These are phyloP conservation scores for Catostylus mosaicus DNA, from an alignment of 30 jellyfish, hydroid and myxozoan genomes.

Conservation along the genomic window DNA sequence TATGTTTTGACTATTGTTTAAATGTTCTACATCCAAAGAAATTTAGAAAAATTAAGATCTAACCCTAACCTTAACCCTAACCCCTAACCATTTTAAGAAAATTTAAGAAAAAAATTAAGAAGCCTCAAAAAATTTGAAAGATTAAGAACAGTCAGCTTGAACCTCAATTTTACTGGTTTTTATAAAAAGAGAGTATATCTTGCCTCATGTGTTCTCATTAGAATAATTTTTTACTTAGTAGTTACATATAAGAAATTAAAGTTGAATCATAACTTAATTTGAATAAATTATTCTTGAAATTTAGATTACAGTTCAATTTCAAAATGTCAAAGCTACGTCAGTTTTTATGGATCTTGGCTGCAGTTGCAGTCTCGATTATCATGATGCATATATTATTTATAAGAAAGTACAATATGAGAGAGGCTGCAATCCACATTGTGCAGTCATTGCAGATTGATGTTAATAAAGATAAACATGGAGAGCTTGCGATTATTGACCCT, in stretches of 20 bases:
- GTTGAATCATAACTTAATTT: neutral
- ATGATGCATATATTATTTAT: conserved; percentile 35
- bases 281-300: neutral
- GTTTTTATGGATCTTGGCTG: conserved; percentile 10
- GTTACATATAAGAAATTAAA: neutral
- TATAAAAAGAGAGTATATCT: no score
- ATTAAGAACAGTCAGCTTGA: no score
- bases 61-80: no score
- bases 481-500: conserved; percentile 21
- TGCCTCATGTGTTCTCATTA: no score
- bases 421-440: conserved; percentile 60
- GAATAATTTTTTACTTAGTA: no score
- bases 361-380: conserved; percentile 12
- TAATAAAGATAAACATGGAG: neutral
- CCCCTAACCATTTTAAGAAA: no score
- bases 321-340: conserved; percentile 35
- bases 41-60: no score
- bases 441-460: conserved; percentile 34
- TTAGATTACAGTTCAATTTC: neutral
- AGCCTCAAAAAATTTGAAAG: no score
- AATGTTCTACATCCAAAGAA: no score
- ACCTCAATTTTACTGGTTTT: no score
- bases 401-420: conserved; percentile 42
- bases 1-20: no score
- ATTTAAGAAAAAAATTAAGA: no score